Percentiles rank a stretch among this genome's conserved stretches.
phyloP scores from a whole-genome alignment of 1,140 invertebrate species.

The Tetragnatha versicolor region DNA sequence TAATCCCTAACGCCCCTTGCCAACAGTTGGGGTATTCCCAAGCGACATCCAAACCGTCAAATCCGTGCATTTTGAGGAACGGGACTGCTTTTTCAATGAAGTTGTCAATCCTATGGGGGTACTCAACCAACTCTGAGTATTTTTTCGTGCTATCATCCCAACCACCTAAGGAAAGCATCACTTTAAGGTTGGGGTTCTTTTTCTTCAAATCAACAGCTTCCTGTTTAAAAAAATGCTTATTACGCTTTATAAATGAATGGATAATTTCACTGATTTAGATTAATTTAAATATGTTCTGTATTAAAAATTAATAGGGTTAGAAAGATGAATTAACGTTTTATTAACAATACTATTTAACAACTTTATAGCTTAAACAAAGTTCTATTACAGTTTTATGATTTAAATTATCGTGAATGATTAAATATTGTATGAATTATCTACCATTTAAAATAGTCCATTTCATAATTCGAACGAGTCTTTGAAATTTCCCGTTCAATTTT shows the following conservation, averaged over 20 bases:
- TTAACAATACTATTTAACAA: too few species aligned
- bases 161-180: conserved; percentile 80
- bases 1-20: conserved; percentile 72
- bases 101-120: conserved; percentile 71
- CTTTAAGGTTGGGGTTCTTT: conserved; percentile 71
- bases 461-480: too few species aligned
- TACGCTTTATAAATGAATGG: neutral
- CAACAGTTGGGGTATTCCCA: conserved; percentile 94
- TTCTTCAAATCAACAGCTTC: conserved; percentile 73
- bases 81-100: conserved; percentile 73
- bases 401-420: too few species aligned
- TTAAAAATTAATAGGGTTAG: too few species aligned
- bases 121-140: conserved; percentile 72
- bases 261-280: too few species aligned
- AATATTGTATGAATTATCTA: too few species aligned
- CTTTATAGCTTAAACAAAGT: too few species aligned
- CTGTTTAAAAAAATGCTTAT: neutral
- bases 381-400: too few species aligned
- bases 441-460: too few species aligned
- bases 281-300: too few species aligned
- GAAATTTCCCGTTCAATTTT: too few species aligned
- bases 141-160: conserved; percentile 77
- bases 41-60: conserved; percentile 93
- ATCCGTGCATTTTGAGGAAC: conserved; percentile 81
- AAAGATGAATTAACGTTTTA: too few species aligned